A percentile compares a stretch with the other conserved stretches of the same genome.
phyloP scores from a whole-genome alignment of 2,888 invertebrate species.

The Nomada ferruginata region DNA sequence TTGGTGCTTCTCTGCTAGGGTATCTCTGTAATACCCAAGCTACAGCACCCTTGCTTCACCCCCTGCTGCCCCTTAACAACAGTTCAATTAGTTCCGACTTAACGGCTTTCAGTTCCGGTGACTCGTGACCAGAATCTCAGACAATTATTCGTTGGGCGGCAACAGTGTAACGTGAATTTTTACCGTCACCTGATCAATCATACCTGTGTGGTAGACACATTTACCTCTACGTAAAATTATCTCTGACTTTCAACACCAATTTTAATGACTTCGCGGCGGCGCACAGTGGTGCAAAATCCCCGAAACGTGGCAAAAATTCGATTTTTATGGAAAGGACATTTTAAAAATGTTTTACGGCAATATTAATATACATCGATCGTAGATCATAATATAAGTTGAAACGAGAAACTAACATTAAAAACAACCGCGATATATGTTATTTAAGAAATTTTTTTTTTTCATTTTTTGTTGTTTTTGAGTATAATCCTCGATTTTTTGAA shows the following conservation, averaged over 20 bases:
- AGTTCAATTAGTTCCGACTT: slow-evolving; percentile 80
- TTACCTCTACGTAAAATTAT: slow-evolving; percentile 8
- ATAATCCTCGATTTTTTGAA: too few species aligned
- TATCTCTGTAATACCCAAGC: slow-evolving; percentile 75
- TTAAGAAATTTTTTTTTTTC: too few species aligned
- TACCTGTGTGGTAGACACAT: slow-evolving; percentile 23
- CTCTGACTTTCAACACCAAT: neutral
- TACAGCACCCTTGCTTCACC: slow-evolving; percentile 67
- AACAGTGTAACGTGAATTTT: slow-evolving; percentile 60
- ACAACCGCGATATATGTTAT: too few species aligned
- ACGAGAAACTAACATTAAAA: too few species aligned
- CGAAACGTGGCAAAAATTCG: too few species aligned
- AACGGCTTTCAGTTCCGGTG: slow-evolving; percentile 75
- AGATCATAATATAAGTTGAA: too few species aligned
- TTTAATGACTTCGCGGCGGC: too few species aligned
- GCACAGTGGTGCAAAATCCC: too few species aligned
- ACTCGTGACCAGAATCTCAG: slow-evolving; percentile 77
- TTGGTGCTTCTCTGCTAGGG: slow-evolving; percentile 70
- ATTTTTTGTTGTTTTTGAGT: too few species aligned
- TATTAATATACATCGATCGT: too few species aligned
- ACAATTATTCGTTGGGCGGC: slow-evolving; percentile 67
- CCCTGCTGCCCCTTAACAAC: slow-evolving; percentile 67
- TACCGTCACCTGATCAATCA: slow-evolving; percentile 32
- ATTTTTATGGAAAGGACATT: too few species aligned
- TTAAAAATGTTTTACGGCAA: too few species aligned